Evolutionary conservation across 2,113 vertebrate species (phyloP).

Genomic region (Takifugu flavidus): DNA sequence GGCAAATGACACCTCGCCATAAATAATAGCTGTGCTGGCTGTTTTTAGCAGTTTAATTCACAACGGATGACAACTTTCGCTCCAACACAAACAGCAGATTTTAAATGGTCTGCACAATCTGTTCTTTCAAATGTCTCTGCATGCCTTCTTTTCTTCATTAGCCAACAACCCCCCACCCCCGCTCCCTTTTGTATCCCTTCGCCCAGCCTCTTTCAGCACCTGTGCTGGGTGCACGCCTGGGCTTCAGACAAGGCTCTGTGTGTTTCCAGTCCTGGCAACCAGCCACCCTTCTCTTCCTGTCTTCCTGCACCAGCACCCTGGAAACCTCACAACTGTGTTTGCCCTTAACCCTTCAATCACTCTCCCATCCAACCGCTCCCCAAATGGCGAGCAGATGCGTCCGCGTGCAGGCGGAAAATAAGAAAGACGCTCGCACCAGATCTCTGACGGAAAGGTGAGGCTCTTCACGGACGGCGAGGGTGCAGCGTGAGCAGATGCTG

Average conservation of each 20-base stretch:
- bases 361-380: constrained; percentile 17
- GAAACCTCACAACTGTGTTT: constrained; percentile 72
- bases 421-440: constrained; percentile 9
- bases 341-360: constrained; percentile 54
- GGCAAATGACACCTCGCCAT: constrained; percentile 37
- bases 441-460: constrained; percentile 26
- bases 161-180: neutral
- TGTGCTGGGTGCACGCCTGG: constrained; percentile 71
- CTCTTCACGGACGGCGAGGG: constrained; percentile 12
- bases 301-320: constrained; percentile 67
- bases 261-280: constrained; percentile 66
- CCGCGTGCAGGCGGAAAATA: constrained; percentile 33
- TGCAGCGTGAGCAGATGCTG: constrained; percentile 49
- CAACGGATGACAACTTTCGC: constrained; percentile 44
- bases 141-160: constrained; percentile 38
- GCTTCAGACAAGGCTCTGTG: constrained; percentile 68
- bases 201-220: constrained; percentile 68
- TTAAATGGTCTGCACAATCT: constrained; percentile 43
- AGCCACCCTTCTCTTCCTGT: constrained; percentile 65
- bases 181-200: constrained; percentile 23
- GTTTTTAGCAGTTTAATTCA: constrained; percentile 15
- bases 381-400: constrained; percentile 31
- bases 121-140: constrained; percentile 37
- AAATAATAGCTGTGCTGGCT: constrained; percentile 29
- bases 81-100: constrained; percentile 53